These are phyloP conservation scores for Myotis yumanensis DNA, from an alignment of 2,113 vertebrate genomes.

Conservation along the genomic window DNA sequence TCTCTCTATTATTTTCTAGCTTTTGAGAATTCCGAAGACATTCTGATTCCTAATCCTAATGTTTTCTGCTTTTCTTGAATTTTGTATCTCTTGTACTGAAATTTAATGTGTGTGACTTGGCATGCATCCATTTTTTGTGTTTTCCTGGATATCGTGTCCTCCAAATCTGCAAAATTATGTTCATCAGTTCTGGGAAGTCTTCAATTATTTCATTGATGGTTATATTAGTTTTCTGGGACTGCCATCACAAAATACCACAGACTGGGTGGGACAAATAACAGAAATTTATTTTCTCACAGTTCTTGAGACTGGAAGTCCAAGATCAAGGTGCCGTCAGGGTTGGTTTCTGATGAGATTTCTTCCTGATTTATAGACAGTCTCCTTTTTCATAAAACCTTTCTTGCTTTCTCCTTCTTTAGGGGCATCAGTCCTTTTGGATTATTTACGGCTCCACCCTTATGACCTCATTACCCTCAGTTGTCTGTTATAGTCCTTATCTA, in stretches of 20 bases:
- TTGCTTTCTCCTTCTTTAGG: neutral
- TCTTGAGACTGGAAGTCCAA: neutral
- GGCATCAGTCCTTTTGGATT: neutral
- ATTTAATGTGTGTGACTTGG: neutral
- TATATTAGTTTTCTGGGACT: neutral
- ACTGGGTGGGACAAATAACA: neutral
- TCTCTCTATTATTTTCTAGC: neutral
- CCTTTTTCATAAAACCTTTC: neutral
- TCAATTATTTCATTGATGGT: slow-evolving; percentile 14
- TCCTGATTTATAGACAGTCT: neutral
- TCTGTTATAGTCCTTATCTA: neutral
- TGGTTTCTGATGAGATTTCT: neutral
- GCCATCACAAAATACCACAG: neutral
- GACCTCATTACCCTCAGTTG: neutral
- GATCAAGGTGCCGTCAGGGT: neutral
- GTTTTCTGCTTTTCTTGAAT: slow-evolving; percentile 7
- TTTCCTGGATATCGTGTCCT: neutral
- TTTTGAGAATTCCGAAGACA: slow-evolving; percentile 13
- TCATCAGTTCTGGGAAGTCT: slow-evolving; percentile 4
- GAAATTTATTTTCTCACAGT: slow-evolving; percentile 6
- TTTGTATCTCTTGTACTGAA: neutral
- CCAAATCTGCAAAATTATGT: slow-evolving; percentile 14
- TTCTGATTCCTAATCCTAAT: neutral
- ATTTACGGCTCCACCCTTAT: neutral
- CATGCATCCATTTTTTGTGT: neutral